Conservation (phyloP, 2,113 vertebrate genomes). For the Mormyrus lacerda region DNA sequence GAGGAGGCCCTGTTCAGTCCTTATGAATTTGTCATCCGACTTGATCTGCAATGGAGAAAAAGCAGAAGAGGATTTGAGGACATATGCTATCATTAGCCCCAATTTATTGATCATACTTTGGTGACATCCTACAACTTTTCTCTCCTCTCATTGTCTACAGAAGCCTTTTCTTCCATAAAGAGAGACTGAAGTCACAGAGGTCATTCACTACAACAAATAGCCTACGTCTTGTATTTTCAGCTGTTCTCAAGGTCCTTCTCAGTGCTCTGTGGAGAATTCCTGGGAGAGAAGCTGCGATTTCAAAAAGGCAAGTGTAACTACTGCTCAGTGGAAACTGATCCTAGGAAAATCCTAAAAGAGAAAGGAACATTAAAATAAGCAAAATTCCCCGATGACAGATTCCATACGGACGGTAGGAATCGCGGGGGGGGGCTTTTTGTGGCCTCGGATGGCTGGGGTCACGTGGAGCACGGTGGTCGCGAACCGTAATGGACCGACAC, state of each 20-base stretch:
- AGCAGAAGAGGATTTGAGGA: not conserved
- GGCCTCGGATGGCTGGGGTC: not conserved
- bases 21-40: conserved; percentile 73
- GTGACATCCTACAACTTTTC: not conserved
- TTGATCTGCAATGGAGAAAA: conserved; percentile 62
- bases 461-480: not conserved
- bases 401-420: not conserved
- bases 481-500: not conserved
- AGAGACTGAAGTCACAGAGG: not conserved
- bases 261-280: not conserved
- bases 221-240: conserved; percentile 8
- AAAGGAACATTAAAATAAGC: not conserved
- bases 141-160: not conserved
- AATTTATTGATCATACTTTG: not conserved
- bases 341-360: not conserved
- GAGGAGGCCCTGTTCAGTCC: conserved; percentile 84
- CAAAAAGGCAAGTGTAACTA: not conserved
- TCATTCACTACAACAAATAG: conserved; percentile 4
- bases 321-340: not conserved
- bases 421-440: not conserved
- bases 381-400: not conserved
- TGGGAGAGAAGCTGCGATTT: not conserved
- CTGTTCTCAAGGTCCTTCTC: not conserved
- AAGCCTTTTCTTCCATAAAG: not conserved
- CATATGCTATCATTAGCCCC: too few relatives aligned